phyloP scores from a whole-genome alignment of 1,140 invertebrate species.

The Ephestia elutella region DNA sequence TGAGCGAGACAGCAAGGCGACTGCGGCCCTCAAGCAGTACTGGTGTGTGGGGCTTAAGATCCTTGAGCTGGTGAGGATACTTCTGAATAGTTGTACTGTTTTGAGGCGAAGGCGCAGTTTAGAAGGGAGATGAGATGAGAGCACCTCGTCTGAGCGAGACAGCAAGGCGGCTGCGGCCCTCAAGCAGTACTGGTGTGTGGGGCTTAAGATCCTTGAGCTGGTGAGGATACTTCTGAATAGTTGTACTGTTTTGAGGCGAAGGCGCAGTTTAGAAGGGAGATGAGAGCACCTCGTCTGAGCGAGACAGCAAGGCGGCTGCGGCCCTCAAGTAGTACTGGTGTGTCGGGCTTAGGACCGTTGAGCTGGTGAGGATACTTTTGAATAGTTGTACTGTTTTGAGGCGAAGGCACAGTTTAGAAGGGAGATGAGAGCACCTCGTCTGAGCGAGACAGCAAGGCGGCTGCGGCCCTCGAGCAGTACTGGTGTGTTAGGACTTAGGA shows the following conservation, averaged over 20 bases:
- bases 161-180: not conserved
- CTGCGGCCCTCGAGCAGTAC: slow-evolving; percentile 50
- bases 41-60: slow-evolving; percentile 55
- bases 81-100: no score
- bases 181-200: not conserved
- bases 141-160: slow-evolving; percentile 11
- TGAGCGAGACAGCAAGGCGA: slow-evolving; percentile 48
- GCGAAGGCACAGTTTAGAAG: no score
- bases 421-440: not conserved
- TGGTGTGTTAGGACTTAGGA: slow-evolving; percentile 56
- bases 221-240: no score
- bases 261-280: no score
- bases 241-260: no score
- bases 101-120: slow-evolving; percentile 15
- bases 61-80: slow-evolving; percentile 57
- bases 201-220: slow-evolving; percentile 23
- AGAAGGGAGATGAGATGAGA: slow-evolving; percentile 59
- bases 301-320: slow-evolving; percentile 48
- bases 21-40: slow-evolving; percentile 50
- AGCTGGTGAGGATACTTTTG: slow-evolving; percentile 40
- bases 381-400: not conserved
- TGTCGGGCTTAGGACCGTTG: slow-evolving; percentile 29
- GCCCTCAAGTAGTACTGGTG: slow-evolving; percentile 62
- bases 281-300: slow-evolving; percentile 30
- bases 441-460: slow-evolving; percentile 48